Percentiles rank a stretch among this genome's conserved stretches.
phyloP scores from a whole-genome alignment of 1,140 invertebrate species.

The Drosophila subpulchrella region DNA sequence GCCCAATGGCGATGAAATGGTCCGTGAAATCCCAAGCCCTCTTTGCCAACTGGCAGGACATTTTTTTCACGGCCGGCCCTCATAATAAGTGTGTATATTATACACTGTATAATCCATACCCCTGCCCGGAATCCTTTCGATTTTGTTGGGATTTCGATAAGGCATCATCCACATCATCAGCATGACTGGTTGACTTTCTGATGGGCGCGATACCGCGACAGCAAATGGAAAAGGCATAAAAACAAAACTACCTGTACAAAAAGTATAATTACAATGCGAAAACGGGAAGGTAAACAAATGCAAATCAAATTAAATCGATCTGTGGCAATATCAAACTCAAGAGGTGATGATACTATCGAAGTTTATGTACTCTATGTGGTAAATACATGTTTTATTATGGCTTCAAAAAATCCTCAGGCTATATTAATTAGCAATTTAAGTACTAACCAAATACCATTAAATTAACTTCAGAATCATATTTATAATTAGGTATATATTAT shows the following conservation, averaged over 20 bases:
- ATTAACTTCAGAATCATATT: no score
- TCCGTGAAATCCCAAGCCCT: constrained; percentile 58
- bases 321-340: background rate
- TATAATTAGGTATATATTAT: no score
- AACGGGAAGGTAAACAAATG: constrained; percentile 70
- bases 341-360: constrained; percentile 1
- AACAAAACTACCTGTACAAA: constrained; percentile 2
- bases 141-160: constrained; percentile 48
- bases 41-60: background rate
- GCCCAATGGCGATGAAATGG: constrained; percentile 57
- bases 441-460: no score
- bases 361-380: background rate
- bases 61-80: background rate
- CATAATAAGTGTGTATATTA: background rate
- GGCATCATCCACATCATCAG: constrained; percentile 58
- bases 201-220: constrained; percentile 32
- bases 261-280: constrained; percentile 39
- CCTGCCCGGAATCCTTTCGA: background rate
- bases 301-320: constrained; percentile 54
- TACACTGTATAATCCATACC: no score
- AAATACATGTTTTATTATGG: background rate
- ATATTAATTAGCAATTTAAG: no score
- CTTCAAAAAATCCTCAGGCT: background rate
- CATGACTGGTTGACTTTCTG: constrained; percentile 63
- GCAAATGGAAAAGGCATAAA: constrained; percentile 41